These are phyloP conservation scores for Gymnoscelis rufifasciata DNA, from an alignment of 2,888 invertebrate genomes.

Conservation along the genomic window DNA sequence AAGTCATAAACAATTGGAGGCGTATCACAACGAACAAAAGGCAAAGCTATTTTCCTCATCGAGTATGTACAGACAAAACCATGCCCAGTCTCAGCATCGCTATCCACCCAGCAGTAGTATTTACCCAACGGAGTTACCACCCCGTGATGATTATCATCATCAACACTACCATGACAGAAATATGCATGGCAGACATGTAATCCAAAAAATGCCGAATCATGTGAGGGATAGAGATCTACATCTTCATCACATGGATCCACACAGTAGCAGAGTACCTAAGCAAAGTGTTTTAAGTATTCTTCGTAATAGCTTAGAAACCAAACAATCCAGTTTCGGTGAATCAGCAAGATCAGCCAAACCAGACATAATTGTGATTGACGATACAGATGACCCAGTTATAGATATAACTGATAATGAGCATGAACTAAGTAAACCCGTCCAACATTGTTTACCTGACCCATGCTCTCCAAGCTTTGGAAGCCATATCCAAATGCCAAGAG, in stretches of 20 bases:
- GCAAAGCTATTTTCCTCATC: slow-evolving; percentile 31
- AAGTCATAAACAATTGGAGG: slow-evolving; percentile 66
- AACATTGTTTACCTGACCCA: slow-evolving; percentile 37
- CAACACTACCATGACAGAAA: slow-evolving; percentile 57
- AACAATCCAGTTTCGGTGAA: slow-evolving; percentile 74
- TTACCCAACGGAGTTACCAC: slow-evolving; percentile 47
- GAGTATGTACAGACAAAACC: slow-evolving; percentile 53
- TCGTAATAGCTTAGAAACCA: slow-evolving; percentile 85
- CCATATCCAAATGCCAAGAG: slow-evolving; percentile 84
- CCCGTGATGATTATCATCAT: slow-evolving; percentile 60
- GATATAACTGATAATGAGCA: slow-evolving; percentile 66
- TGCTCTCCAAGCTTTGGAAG: slow-evolving; percentile 41
- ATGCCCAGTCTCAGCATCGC: slow-evolving; percentile 46
- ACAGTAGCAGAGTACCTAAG: slow-evolving; percentile 75
- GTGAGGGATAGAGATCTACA: slow-evolving; percentile 49
- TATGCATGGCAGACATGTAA: slow-evolving; percentile 56
- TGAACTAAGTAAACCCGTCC: slow-evolving; percentile 39
- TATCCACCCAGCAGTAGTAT: slow-evolving; percentile 41
- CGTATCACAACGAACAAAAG: slow-evolving; percentile 66
- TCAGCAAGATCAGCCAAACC: slow-evolving; percentile 72
- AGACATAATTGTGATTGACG: slow-evolving; percentile 74
- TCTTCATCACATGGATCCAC: slow-evolving; percentile 51
- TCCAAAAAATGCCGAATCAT: slow-evolving; percentile 61
- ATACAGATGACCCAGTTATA: slow-evolving; percentile 68
- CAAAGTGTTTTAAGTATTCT: slow-evolving; percentile 85